Conservation (phyloP, 2,113 vertebrate species). For the Steatornis caripensis region DNA sequence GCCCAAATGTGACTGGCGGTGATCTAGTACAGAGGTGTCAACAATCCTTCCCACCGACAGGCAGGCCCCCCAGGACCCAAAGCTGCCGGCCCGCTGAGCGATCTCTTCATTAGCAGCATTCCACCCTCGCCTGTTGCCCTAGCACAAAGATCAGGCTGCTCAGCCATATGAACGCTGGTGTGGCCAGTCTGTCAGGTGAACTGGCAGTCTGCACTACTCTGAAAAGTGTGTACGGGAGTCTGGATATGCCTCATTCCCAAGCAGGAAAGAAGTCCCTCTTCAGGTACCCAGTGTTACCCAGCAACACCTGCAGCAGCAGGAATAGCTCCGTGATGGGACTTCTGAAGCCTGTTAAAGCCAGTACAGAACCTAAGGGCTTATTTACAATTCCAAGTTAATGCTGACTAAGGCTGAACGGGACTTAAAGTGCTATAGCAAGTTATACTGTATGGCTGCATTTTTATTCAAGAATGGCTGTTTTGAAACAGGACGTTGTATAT, state of each 20-base stretch:
- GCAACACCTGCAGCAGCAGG: background rate
- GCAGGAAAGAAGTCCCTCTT: background rate
- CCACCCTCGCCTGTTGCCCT: background rate
- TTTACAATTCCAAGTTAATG: background rate
- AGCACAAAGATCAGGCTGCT: background rate
- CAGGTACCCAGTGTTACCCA: background rate
- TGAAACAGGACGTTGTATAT: background rate
- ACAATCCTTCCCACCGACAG: background rate
- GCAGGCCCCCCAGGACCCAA: accelerated
- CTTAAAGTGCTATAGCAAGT: background rate
- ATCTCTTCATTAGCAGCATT: no score
- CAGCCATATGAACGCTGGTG: no score
- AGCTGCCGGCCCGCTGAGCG: background rate
- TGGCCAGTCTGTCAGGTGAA: no score
- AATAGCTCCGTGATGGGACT: background rate
- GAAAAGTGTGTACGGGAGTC: no score
- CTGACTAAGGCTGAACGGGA: background rate
- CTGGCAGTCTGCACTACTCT: no score
- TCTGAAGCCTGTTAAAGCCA: background rate
- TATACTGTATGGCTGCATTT: no score
- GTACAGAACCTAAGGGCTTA: background rate
- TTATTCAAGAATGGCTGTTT: no score
- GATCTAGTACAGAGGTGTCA: background rate
- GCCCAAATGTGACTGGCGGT: background rate
- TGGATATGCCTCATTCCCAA: background rate